Evolutionary conservation across 2,113 vertebrate genomes (phyloP), one percentile per base, ranked within the genome.

Genomic region (Opisthocomus hoazin): DNA sequence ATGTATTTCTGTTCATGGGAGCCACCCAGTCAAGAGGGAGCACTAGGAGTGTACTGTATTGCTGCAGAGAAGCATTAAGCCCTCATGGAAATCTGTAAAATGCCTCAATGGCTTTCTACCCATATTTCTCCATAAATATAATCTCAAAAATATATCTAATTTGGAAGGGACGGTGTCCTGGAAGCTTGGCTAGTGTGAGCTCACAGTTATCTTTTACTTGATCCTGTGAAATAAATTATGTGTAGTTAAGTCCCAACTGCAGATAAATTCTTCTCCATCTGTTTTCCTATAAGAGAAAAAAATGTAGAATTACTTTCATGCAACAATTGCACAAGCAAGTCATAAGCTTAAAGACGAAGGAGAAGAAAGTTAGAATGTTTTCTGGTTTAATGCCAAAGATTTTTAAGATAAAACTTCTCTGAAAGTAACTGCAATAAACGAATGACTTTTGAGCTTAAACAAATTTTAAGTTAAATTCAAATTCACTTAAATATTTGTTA

Each of bases 401-500:
- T 94, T 96, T 97, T 89, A 93, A 97, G 94, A 96, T 97, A 97
- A 98, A 98, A 97, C 90, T 95, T 89, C 96, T 93, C 85, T 94
- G 84, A 95, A 98, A 97, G 87, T 89, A 91, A 94, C 91, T 97
- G 50, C 96, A 96, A 92, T 97, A 97, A 97, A 95, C 96, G 93
- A 93, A 97, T 95, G 87, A 95, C 88, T 94, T 65, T 89, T 97
- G 95, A 97, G 94, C 87, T 95, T 97, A 96, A 97, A 96, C 94
- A 97, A 96, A 94, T 78, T 89, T 97, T 96, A 97, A 97, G 86
- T 97, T 98, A 94, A 97, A 97, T 95, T 97, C 92, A 97, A 94
- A 97, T 96, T 97, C 93, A 96, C 84, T 96, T 96, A 95, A 98
- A 97, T 98, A 97, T 97, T 98, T 97, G 95, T 95, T 97, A 96